phyloP scores from a whole-genome alignment of 2,797 vertebrate species.

The Chelon labrosus region DNA sequence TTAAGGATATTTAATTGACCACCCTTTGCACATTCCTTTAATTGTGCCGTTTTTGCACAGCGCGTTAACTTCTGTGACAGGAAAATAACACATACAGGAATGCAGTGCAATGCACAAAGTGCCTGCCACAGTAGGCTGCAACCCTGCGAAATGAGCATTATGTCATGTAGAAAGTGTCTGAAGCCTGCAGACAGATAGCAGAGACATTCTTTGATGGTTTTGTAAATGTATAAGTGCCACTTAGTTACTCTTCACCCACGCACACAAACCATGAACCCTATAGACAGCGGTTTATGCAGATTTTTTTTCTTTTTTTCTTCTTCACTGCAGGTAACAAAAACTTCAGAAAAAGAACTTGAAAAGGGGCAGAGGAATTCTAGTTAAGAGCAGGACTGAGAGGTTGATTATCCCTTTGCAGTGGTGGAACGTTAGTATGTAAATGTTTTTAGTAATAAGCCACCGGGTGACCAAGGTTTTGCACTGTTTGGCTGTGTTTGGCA shows the following conservation, averaged over 20 bases:
- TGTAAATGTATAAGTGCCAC: slow-evolving; percentile 35
- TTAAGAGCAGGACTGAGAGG: neutral
- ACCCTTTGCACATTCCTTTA: neutral
- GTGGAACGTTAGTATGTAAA: neutral
- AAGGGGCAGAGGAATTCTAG: neutral
- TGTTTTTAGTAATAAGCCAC: neutral
- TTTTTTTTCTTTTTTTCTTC: slow-evolving; percentile 5
- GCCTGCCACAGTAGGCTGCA: slow-evolving; percentile 35
- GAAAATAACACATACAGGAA: slow-evolving; percentile 38
- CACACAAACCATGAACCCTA: slow-evolving; percentile 14
- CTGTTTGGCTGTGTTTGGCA: neutral
- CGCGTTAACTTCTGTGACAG: slow-evolving; percentile 2
- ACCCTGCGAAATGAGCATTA: slow-evolving; percentile 32
- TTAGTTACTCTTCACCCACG: slow-evolving; percentile 40
- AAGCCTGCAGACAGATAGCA: slow-evolving; percentile 42
- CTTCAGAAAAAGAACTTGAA: neutral
- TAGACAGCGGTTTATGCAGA: slow-evolving; percentile 12
- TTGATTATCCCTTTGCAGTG: neutral
- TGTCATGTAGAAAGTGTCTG: slow-evolving; percentile 50
- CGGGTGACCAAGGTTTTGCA: neutral
- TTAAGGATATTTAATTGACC: neutral
- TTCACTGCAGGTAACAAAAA: slow-evolving; percentile 10
- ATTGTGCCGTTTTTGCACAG: neutral
- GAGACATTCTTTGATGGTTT: slow-evolving; percentile 62
- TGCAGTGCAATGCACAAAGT: slow-evolving; percentile 17